Conservation (phyloP, 2,113 vertebrate genomes). For the Saccopteryx bilineata region DNA sequence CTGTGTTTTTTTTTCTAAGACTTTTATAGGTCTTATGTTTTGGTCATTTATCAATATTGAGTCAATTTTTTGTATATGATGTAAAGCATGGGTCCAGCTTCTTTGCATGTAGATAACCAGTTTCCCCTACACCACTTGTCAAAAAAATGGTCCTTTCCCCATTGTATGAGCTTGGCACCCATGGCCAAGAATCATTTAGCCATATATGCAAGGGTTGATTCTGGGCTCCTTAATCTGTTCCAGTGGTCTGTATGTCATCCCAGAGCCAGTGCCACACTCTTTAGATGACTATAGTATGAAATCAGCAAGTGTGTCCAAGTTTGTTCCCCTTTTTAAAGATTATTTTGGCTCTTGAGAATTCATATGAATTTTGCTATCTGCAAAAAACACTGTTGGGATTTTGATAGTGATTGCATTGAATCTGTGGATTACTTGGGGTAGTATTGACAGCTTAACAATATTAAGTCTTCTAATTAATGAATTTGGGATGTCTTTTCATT, state of each 20-base stretch:
- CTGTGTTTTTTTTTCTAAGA: not conserved
- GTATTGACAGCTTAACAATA: not conserved
- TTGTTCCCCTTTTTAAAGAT: not conserved
- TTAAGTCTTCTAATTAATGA: not conserved
- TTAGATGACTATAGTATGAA: not conserved
- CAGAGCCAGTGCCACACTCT: not conserved
- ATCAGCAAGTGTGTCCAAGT: not conserved
- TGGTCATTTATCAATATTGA: not conserved
- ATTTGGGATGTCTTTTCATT: not conserved
- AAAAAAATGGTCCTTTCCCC: conserved; percentile 22
- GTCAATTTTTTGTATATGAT: conserved; percentile 11
- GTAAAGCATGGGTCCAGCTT: not conserved
- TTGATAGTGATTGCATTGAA: not conserved
- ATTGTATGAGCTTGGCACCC: not conserved
- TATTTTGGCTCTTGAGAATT: not conserved
- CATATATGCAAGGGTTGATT: not conserved
- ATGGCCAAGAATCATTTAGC: conserved; percentile 7
- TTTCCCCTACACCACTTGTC: not conserved
- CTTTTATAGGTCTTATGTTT: not conserved
- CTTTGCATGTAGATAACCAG: not conserved
- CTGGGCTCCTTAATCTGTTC: not conserved
- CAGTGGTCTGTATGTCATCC: not conserved
- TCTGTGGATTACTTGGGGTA: not conserved
- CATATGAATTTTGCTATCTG: conserved; percentile 12
- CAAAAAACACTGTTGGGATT: not conserved